Conservation (phyloP, 2,113 vertebrate genomes). For the Sardina pilchardus region DNA sequence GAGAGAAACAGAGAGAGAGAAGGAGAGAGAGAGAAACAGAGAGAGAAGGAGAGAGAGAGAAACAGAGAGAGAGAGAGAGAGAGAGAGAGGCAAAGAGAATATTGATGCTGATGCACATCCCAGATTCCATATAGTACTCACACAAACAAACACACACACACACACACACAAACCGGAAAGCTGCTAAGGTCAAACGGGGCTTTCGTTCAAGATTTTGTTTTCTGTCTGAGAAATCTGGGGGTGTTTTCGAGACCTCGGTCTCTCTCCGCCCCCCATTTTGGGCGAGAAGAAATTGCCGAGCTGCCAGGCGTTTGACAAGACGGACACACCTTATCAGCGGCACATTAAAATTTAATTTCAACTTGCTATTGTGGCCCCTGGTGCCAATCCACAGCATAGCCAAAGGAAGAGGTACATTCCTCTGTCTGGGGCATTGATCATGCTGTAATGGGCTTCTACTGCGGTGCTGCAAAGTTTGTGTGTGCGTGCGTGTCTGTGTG, state of each 20-base stretch:
- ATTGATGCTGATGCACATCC: background rate
- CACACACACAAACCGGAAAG: background rate
- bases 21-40: background rate
- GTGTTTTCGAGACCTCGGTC: background rate
- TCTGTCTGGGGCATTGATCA: constrained; percentile 37
- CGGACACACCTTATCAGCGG: constrained; percentile 42
- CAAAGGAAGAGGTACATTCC: constrained; percentile 19
- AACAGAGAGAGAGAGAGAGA: background rate
- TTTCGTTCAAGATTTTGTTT: background rate
- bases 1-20: background rate
- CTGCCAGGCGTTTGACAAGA: constrained; percentile 21
- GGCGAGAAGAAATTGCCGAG: constrained; percentile 26
- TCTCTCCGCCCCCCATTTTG: background rate
- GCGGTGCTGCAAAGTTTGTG: background rate
- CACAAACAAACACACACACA: background rate
- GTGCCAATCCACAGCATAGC: constrained; percentile 21
- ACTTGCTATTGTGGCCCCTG: constrained; percentile 26
- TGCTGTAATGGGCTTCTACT: constrained; percentile 39
- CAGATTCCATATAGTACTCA: background rate
- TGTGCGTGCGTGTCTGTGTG: background rate
- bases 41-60: background rate
- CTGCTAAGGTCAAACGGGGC: background rate
- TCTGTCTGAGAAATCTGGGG: background rate
- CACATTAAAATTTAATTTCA: constrained; percentile 42
- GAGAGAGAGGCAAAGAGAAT: background rate